These are phyloP conservation scores for Teinopalpus imperialis DNA, from an alignment of 2,888 invertebrate genomes.

Conservation along the genomic window DNA sequence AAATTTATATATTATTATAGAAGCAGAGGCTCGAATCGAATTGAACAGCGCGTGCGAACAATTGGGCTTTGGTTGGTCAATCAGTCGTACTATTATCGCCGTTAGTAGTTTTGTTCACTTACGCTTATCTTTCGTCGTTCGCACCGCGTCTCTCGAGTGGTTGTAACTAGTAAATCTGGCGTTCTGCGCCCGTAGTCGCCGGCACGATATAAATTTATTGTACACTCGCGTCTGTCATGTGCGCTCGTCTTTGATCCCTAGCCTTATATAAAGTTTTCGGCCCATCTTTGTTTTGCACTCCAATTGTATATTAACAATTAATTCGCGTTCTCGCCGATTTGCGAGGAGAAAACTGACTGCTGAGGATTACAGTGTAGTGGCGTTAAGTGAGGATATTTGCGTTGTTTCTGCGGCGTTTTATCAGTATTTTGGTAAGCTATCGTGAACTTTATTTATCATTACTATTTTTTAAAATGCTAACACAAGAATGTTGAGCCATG, in stretches of 20 bases:
- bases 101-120: constrained; percentile 7
- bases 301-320: background rate
- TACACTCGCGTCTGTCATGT: constrained; percentile 51
- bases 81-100: constrained; percentile 1
- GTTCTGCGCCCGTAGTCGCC: constrained; percentile 44
- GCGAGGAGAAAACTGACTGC: background rate
- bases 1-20: no score
- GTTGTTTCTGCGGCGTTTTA: constrained; percentile 10
- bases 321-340: background rate
- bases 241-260: constrained; percentile 49
- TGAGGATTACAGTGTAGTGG: constrained; percentile 24
- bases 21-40: background rate
- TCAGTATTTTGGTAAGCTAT: constrained; percentile 15
- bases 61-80: background rate
- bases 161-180: constrained; percentile 62
- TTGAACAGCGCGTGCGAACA: background rate
- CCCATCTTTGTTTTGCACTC: constrained; percentile 8
- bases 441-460: background rate
- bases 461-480: no score
- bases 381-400: constrained; percentile 5
- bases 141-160: constrained; percentile 51
- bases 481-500: no score
- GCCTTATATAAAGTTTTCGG: constrained; percentile 18
- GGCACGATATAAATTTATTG: constrained; percentile 68
- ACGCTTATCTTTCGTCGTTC: constrained; percentile 34